A percentile compares a stretch with the other conserved stretches of the same genome.
These are phyloP conservation scores for Porites divaricata DNA, from an alignment of 92 coral and sea anemone species.

Conservation along the genomic window DNA sequence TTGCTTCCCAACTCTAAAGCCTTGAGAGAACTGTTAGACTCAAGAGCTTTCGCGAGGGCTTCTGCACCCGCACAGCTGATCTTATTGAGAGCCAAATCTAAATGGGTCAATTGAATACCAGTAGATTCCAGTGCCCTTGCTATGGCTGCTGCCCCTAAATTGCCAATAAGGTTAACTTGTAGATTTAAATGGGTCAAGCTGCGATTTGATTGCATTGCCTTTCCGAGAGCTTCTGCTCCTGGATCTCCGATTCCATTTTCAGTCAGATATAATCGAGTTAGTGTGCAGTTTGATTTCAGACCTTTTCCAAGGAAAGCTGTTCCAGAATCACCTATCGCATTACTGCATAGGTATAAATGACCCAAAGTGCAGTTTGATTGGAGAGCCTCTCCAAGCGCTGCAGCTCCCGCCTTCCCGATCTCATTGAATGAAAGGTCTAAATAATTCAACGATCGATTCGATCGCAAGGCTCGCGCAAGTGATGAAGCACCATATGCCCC, in stretches of 20 bases:
- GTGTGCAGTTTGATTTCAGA: neutral
- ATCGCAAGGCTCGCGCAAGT: conserved; percentile 8
- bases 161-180: neutral
- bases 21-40: neutral
- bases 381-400: conserved; percentile 12
- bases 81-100: neutral
- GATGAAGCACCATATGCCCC: neutral
- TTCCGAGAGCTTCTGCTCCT: conserved; percentile 10
- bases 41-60: neutral
- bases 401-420: neutral
- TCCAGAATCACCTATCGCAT: neutral
- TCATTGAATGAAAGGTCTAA: neutral
- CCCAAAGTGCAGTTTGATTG: neutral
- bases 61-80: neutral
- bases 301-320: conserved; percentile 1
- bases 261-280: neutral
- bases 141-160: neutral
- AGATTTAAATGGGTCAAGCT: neutral
- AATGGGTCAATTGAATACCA: neutral
- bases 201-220: neutral
- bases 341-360: neutral
- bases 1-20: conserved; percentile 1
- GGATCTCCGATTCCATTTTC: neutral
- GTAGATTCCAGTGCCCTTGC: conserved; percentile 1
- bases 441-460: neutral